Evolutionary conservation across 1,140 invertebrate species (phyloP), one percentile per base, ranked within the genome.

Genomic region (Hydropsyche tenuis): DNA sequence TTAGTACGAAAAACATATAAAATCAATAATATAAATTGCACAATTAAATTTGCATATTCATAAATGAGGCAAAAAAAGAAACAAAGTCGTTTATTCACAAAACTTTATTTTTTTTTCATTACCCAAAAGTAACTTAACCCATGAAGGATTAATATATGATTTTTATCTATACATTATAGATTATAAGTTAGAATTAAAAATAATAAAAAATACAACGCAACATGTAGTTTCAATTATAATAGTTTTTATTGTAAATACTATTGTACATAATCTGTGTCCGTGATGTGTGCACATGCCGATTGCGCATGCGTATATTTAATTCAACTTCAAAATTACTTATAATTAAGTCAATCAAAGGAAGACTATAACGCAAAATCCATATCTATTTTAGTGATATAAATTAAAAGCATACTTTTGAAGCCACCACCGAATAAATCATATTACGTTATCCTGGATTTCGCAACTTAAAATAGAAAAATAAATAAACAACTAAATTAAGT

Each of bases 61-160:
- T 5, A 51, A 20, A 51, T 5, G 3, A 16, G 3, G 14, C 18
- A n/a, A 51, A 51, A 16, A 51, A 4, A 14, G 14, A 51, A 16
- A 51, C 16, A 20, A 22, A 62, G 1, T 25, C 56, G 56, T 25
- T 70, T 70, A 70, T 70, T 70, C 48, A 56, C 51, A 70, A 70
- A 30, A 37, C 30, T 70, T 70, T 70, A 56, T 70, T 56, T 56
- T 53, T 53, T 23, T 27, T 70, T 56, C n/a, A 53, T 69, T 70
- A 70, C 51, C 48, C 68, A 56, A 70, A 70, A 70, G 68, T 70
- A 70, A 70, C 46, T 70, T n/a, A 56, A 18, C 68, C 68, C 68
- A 11, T 43, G 16, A 22, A 70, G 48, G 68, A 25, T 56, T 56
- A 68, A 70, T 70, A 68, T 68, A 68, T 56, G 68, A 70, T 70